Base-by-base conservation (phyloP, 2,888 invertebrate species). In the Calliscelio sp. region DNA sequence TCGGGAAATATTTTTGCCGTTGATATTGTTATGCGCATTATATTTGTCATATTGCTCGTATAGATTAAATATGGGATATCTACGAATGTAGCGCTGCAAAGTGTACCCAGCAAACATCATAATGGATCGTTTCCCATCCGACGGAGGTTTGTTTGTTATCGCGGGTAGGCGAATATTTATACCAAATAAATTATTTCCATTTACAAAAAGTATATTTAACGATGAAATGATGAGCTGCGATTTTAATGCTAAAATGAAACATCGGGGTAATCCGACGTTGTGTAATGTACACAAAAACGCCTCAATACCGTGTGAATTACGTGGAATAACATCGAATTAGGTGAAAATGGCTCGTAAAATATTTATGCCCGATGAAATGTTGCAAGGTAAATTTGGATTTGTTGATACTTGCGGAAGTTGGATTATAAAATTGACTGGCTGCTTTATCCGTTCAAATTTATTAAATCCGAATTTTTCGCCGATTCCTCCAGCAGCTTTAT, bases 101-200 rank as follows among this genome's bases (percentile, higher is more conserved):
- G 78, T 79, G 70, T 84, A 80, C 74, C 65, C 73, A 75, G 75
- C 70, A 84, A 84, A 84, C 84, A 84, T 80, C 57, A 75, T 80
- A 80, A 80, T 80, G 70, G 79, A 84, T 84, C 73, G 73, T n/a
- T 71, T 75, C 51, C 68, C 59, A 75, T 75, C 57, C 32, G 65
- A 41, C 68, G 68, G 25, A 59, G 68, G 55, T 65, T 71, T 77
- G 77, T 77, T 77, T 81, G 77, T 75, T 65, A 71, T 77, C 57
- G 46, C 59, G 77, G 71, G 25, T 16, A 38, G 75, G 63, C n/a
- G 82, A 73, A 70, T 82, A 82, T 77, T 82, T 78, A 78, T 78
- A 51, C 53, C 71, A 73, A 78, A 82, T 82, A 78, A 78, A 82
- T 78, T 78, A 78, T 71, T 66, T 41, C 32, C 51, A 49, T 46